Conservation (phyloP, 2,888 invertebrate species). For the Drosophila phalerata region DNA sequence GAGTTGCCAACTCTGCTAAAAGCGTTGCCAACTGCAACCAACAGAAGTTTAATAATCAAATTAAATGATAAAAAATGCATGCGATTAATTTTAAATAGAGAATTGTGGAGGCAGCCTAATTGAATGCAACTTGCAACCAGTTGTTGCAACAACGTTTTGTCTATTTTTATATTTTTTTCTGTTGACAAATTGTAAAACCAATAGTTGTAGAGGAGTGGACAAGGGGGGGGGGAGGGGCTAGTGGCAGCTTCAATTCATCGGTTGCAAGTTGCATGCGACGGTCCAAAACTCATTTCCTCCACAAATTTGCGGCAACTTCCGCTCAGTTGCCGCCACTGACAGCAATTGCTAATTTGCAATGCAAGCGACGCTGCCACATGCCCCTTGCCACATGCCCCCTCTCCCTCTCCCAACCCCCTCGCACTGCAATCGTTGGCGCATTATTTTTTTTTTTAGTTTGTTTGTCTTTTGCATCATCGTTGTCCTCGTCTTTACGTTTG, state of each 20-base stretch:
- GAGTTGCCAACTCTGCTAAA: not conserved
- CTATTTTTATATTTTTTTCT: slow-evolving; percentile 1
- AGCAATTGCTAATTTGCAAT: slow-evolving; percentile 75
- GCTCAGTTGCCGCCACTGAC: slow-evolving; percentile 55
- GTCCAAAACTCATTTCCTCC: slow-evolving; percentile 70
- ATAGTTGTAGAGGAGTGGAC: not conserved
- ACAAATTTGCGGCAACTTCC: slow-evolving; percentile 74
- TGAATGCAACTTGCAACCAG: slow-evolving; percentile 17
- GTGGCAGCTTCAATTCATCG: slow-evolving; percentile 18
- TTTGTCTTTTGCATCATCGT: slow-evolving; percentile 31
- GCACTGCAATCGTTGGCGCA: not conserved
- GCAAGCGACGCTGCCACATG: slow-evolving; percentile 48
- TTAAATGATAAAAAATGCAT: not conserved
- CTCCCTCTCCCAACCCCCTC: not conserved
- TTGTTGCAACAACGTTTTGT: slow-evolving; percentile 12
- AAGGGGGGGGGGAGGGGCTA: not conserved
- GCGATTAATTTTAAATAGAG: not conserved
- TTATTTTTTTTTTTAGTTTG: slow-evolving; percentile 19
- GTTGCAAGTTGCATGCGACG: slow-evolving; percentile 37
- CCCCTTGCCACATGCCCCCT: no score
- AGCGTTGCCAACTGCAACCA: not conserved
- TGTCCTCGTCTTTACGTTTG: not conserved
- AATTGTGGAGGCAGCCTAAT: not conserved
- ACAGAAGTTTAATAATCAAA: not conserved
- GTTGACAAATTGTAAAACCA: slow-evolving; percentile 58